Conservation (phyloP, 1,140 invertebrate species). For the Solen grandis region DNA sequence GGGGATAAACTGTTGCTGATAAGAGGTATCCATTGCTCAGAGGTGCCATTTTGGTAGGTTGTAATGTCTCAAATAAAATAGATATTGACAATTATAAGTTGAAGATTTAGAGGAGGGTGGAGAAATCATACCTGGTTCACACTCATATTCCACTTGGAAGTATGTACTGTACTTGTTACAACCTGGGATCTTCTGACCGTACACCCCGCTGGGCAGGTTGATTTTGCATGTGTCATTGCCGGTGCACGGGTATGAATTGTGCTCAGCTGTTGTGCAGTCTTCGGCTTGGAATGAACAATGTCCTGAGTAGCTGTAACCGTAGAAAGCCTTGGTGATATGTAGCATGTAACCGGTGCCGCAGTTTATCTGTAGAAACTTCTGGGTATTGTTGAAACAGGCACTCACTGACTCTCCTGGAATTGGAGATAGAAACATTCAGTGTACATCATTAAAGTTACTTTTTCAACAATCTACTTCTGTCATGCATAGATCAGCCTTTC, state of each 20-base stretch:
- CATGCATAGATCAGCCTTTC: no score
- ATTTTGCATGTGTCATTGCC: conserved; percentile 70
- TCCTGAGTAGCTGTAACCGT: conserved; percentile 69
- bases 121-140: conserved; percentile 76
- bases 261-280: conserved; percentile 69
- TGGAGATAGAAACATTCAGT: no score
- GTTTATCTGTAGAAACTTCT: conserved; percentile 65
- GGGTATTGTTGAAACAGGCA: conserved; percentile 64
- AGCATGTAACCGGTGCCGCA: conserved; percentile 72
- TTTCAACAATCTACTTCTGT: no score
- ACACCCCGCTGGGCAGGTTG: conserved; percentile 67
- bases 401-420: conserved; percentile 63
- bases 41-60: no score
- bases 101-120: no score
- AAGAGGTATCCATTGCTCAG: no score
- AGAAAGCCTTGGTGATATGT: conserved; percentile 67
- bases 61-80: no score
- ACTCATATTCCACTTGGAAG: conserved; percentile 76
- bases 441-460: no score
- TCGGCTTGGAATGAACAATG: conserved; percentile 62
- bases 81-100: no score
- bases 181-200: conserved; percentile 60
- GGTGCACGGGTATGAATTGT: conserved; percentile 70
- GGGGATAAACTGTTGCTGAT: no score
- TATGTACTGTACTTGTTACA: conserved; percentile 74